phyloP scores from a whole-genome alignment of 2,113 vertebrate species.

The Sphaerodactylus townsendi region DNA sequence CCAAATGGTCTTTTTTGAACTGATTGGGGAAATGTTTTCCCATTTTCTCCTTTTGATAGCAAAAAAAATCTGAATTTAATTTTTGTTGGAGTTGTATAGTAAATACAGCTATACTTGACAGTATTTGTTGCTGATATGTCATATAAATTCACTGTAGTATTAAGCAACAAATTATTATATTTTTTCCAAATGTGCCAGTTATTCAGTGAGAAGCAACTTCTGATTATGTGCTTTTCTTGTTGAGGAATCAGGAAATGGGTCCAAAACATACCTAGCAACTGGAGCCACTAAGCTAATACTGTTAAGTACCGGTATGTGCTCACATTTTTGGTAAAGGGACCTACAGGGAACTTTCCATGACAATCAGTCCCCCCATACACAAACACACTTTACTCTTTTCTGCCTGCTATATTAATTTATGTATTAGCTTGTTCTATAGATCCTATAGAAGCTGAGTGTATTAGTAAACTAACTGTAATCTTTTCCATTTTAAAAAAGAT shows the following conservation, averaged over 20 bases:
- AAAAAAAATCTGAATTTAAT: background rate
- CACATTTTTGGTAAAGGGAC: background rate
- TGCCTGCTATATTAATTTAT: too few species aligned
- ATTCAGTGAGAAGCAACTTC: conserved; percentile 1
- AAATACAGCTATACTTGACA: conserved; percentile 7
- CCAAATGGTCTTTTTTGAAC: background rate
- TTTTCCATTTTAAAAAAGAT: too few species aligned
- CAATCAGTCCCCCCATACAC: too few species aligned
- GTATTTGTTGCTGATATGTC: background rate
- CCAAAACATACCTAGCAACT: background rate
- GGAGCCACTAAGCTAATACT: background rate
- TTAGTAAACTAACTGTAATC: too few species aligned
- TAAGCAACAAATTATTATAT: background rate
- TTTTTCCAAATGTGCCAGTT: accelerated
- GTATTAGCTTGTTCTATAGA: too few species aligned
- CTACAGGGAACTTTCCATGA: too few species aligned
- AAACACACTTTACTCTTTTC: too few species aligned
- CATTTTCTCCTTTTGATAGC: background rate
- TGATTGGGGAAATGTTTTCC: background rate
- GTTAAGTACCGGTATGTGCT: background rate
- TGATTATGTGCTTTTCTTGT: background rate
- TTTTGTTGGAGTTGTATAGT: background rate
- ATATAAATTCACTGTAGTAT: background rate
- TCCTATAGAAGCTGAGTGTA: too few species aligned
- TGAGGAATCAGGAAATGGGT: background rate